Evolutionary conservation across 2,113 vertebrate species (phyloP), one percentile per base, ranked within the genome.

Genomic region (Pedionomus torquatus): DNA sequence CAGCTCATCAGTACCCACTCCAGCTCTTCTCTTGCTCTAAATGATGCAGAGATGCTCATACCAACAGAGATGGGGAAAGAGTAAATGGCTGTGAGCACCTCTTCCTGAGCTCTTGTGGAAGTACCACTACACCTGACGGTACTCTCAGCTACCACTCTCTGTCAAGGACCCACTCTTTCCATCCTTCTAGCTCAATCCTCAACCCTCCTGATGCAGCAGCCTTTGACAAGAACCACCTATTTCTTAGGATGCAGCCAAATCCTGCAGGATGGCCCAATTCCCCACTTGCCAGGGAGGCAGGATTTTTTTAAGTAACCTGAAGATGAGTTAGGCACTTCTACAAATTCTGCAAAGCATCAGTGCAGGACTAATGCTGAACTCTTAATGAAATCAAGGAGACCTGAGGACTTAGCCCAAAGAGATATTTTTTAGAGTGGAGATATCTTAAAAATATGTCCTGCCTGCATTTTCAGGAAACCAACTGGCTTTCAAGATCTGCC

Each of bases 401-500:
- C 16, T 33, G 25, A 83, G 25, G 37, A 49, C 65, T 78, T 82
- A 74, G 15, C 64, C 68, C 64, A 46, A 63, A 70, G 39, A 66
- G 41, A 39, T 23, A 44, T 61, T 41, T 93, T 46, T 92, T 57
- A 78, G 33, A 79, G 25, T 20, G 14, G 9, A 60, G 35, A 25
- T 55, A 61, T 31, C 51, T 87, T 92, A 48, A 91, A 89, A 91
- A 68, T 35, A 30, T 10, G 16, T 55, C 57, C 19, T 10, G 1
- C 64, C 41, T 85, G 12, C 48, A 64, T 80, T 93, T 94, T 80
- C 25, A 54, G 74, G 52, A 68, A 70, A 51, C 41, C 60, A 81
- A 43, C 14, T 0, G 11, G 33, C 48, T 87, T 89, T 82, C 52
- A 31, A 30, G 26, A 23, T 71, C 65, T 71, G 41, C n/a, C 30